These are phyloP conservation scores for Beroe ovata DNA, from an alignment of 37 sponge, comb jelly and placozoan genomes.

Conservation along the genomic window DNA sequence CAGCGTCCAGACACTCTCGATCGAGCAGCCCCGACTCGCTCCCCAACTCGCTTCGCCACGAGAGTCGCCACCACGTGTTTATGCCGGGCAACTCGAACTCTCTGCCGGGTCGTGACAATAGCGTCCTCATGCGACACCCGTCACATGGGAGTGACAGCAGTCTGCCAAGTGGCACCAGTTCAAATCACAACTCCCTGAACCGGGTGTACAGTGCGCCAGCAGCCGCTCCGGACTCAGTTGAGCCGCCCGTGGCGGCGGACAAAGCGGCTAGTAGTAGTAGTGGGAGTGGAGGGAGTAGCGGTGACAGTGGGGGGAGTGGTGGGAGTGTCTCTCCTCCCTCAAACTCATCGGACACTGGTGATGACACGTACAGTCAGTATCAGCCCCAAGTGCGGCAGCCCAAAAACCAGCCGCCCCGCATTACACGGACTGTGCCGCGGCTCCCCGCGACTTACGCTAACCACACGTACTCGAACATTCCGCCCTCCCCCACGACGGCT, in stretches of 20 bases:
- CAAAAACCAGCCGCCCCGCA: slow-evolving; percentile 18
- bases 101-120: background rate
- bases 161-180: slow-evolving; percentile 49
- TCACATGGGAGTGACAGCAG: slow-evolving; percentile 56
- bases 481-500: slow-evolving; percentile 61
- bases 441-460: slow-evolving; percentile 38
- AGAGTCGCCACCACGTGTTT: slow-evolving; percentile 46
- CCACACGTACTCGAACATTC: slow-evolving; percentile 65
- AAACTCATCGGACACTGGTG: background rate
- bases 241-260: background rate
- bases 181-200: slow-evolving; percentile 35
- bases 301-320: background rate
- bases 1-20: slow-evolving; percentile 53
- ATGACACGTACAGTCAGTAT: slow-evolving; percentile 19
- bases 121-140: background rate
- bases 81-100: slow-evolving; percentile 37
- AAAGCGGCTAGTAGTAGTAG: background rate
- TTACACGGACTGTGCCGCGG: slow-evolving; percentile 32
- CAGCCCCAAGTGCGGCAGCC: slow-evolving; percentile 40
- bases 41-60: slow-evolving; percentile 59
- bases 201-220: slow-evolving; percentile 59
- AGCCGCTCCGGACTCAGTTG: slow-evolving; percentile 12
- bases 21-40: slow-evolving; percentile 41
- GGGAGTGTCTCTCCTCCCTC: background rate
- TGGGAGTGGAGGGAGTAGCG: background rate